Conservation (phyloP, 2,888 invertebrate species). For the Harpagoxenus sublaevis region DNA sequence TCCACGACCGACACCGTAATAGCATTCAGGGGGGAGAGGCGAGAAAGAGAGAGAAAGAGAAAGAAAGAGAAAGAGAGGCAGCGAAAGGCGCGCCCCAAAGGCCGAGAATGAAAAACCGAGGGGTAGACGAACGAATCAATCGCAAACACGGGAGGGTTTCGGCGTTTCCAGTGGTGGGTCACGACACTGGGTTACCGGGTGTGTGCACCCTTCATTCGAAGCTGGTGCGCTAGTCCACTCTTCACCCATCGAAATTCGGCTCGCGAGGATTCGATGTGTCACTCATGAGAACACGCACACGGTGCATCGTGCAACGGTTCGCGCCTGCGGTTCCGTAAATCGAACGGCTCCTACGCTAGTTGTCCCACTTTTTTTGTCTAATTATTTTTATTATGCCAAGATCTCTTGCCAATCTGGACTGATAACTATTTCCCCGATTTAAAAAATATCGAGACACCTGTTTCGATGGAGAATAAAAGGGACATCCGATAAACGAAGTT, state of each 20-base stretch:
- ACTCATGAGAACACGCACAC: constrained; percentile 18
- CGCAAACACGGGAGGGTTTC: constrained; percentile 75
- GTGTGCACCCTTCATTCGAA: constrained; percentile 59
- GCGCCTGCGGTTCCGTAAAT: constrained; percentile 17
- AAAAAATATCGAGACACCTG: constrained; percentile 1
- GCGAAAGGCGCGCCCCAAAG: constrained; percentile 66
- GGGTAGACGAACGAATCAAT: constrained; percentile 78
- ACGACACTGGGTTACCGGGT: constrained; percentile 77
- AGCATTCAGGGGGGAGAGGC: constrained; percentile 70
- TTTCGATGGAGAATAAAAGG: background rate
- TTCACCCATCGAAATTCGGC: constrained; percentile 59
- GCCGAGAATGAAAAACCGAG: constrained; percentile 75
- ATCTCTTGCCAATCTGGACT: constrained; percentile 5
- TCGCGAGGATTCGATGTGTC: constrained; percentile 20
- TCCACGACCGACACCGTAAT: constrained; percentile 67
- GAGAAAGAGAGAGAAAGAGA: constrained; percentile 48
- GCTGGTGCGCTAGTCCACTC: constrained; percentile 55
- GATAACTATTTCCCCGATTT: background rate
- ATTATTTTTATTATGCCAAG: constrained; percentile 15
- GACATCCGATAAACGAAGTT: background rate
- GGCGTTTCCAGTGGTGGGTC: constrained; percentile 72
- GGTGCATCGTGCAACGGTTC: constrained; percentile 1
- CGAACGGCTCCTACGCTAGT: background rate
- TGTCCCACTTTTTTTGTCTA: background rate
- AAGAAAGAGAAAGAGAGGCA: constrained; percentile 47